Evolutionary conservation across 2,888 invertebrate species (phyloP), one percentile per base, ranked within the genome.

Genomic region (Perizoma flavofasciatum): DNA sequence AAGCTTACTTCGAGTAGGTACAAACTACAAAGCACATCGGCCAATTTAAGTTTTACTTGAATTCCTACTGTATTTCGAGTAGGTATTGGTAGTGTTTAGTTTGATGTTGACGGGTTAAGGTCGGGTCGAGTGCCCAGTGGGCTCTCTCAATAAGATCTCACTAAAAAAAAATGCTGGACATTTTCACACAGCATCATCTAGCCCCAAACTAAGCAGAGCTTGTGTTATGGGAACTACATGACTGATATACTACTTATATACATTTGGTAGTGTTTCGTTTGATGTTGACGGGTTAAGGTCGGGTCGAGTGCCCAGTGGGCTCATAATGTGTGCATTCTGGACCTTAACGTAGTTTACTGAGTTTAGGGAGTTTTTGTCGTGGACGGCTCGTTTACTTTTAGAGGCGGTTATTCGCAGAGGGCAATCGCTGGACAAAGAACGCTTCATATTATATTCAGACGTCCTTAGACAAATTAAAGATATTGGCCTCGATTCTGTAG

Each of bases 281-380:
- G 33, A 5, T 11, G 37, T 6, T 22, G 4, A 5, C 1, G 43
- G 4, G 41, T 33, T 48, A 34, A 34, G 53, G 57, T 54, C 5
- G 49, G 61, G 55, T 59, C 52, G 55, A 49, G 57, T 50, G 61
- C 66, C 66, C 68, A 61, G 54, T 56, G 66, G 66, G 50, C 59
- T 60, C 71, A 71, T 75, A 77, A 75, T 74, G 73, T 74, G 72
- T 72, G 69, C 74, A 70, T 71, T 69, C 71, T 61, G 74, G 74
- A 72, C 74, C 77, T 68, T 68, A 62, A 66, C 48, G 55, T 63
- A 70, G 70, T 65, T 66, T 67, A 67, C 64, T 67, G 66, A 71
- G 69, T 64, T 66, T 66, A 69, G 66, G 65, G 65, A 67, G 72
- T 72, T 73, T 77, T 75, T 74, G 76, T 75, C 70, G 73, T 74